These are phyloP conservation scores for Acleris sparsana DNA, from an alignment of 2,888 invertebrate genomes.

Conservation along the genomic window DNA sequence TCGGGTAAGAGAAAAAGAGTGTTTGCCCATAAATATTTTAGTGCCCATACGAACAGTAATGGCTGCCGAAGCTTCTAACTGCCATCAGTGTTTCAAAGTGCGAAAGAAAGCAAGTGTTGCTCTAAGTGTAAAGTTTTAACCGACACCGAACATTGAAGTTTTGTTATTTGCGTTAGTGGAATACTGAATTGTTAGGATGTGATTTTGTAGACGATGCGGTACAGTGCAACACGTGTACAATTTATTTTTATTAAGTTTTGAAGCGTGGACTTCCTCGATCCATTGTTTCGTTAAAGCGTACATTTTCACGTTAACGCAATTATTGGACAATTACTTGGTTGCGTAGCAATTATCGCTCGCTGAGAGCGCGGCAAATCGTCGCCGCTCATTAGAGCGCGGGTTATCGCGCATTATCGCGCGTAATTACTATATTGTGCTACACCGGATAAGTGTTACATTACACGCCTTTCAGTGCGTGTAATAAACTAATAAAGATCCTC, in stretches of 20 bases:
- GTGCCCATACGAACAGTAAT: slow-evolving; percentile 1
- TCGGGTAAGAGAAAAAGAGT: slow-evolving; percentile 18
- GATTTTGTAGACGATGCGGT: slow-evolving; percentile 13
- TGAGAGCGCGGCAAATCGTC: slow-evolving; percentile 67
- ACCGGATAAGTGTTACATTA: slow-evolving; percentile 35
- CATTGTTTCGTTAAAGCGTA: slow-evolving; percentile 80
- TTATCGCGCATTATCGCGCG: slow-evolving; percentile 69
- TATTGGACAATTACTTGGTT: slow-evolving; percentile 79
- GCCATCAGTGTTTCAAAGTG: not conserved
- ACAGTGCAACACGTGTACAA: slow-evolving; percentile 28
- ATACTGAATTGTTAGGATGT: slow-evolving; percentile 5
- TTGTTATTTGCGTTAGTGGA: not conserved
- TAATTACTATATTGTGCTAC: slow-evolving; percentile 53
- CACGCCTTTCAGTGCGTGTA: slow-evolving; percentile 30
- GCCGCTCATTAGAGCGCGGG: slow-evolving; percentile 67
- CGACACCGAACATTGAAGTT: not conserved
- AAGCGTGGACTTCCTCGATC: slow-evolving; percentile 65
- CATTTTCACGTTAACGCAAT: slow-evolving; percentile 81
- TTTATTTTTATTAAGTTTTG: slow-evolving; percentile 43
- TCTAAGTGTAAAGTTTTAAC: no score
- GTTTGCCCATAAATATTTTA: slow-evolving; percentile 13
- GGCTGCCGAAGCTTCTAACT: slow-evolving; percentile 11
- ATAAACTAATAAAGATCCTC: slow-evolving; percentile 25
- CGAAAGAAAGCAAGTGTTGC: not conserved
- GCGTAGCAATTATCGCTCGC: slow-evolving; percentile 65